Base-by-base conservation (phyloP, 2,113 vertebrate genomes). In the Grantiella picta region DNA sequence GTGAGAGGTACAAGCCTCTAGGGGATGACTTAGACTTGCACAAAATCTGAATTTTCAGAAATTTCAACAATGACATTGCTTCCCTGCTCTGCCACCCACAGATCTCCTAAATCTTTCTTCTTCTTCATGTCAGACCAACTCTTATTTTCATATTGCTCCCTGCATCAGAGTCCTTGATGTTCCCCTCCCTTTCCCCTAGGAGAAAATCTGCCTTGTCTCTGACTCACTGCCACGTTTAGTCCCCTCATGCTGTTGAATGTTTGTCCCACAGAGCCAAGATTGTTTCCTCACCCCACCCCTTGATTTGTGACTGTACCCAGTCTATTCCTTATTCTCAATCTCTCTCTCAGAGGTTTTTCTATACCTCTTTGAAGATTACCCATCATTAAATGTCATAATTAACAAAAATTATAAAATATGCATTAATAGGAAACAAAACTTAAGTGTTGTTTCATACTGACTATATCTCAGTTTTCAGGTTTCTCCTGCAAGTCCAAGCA, bases 401-500 rank as follows among this genome's bases (percentile, higher is more conserved):
- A 94, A 88, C 29, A 92, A 53, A 86, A 83, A 94, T 73, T 27
- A 94, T 91, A 94, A 94, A 90, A 85, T 85, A 82, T 24, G 49
- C 36, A 33, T 72, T 76, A 79, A 45, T 63, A 82, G 92, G 57
- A 96, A 81, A 69, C 65, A 86, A 82, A 86, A 68, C 45, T 40
- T 66, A 53, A 59, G 57, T 70, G 59, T 38, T 80, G 18, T 89
- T 95, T 90, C 82, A 52, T 89, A 54, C 70, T 28, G 42, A 80
- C 81, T 94, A 21, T 82, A 92, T 72, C 53, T 89, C 61, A 90
- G 66, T 96, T 90, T 95, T 88, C 94, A 90, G 17, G 47, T 61
- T 90, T 94, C 89, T 87, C 12, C 35, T 91, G 82, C 96, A 95
- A 96, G 96, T 91, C 87, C 82, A 90, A 96, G 79, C 96, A 96